Conservation (phyloP, 2,797 vertebrate genomes). For the Allobates femoralis region DNA sequence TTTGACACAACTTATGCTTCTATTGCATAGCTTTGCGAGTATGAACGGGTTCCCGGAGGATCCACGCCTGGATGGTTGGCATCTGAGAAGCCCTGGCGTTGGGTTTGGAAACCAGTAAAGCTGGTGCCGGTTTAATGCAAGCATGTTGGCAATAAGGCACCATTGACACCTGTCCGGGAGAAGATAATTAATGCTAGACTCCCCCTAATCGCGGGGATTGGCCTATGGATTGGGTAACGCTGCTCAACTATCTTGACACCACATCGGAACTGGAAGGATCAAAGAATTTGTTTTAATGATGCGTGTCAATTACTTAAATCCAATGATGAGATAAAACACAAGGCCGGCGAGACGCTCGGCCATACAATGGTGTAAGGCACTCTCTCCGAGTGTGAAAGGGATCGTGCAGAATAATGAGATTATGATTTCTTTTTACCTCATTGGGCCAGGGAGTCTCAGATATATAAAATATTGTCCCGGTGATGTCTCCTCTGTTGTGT, state of each 20-base stretch:
- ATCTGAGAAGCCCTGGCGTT: neutral
- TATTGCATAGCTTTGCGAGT: constrained; percentile 54
- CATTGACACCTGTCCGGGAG: constrained; percentile 16
- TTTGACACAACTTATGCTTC: constrained; percentile 26
- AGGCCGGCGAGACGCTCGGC: constrained; percentile 4
- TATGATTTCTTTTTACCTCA: neutral
- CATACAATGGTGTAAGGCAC: constrained; percentile 47
- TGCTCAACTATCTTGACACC: neutral
- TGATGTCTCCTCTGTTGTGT: constrained; percentile 3
- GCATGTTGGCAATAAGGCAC: constrained; percentile 57
- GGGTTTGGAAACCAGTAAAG: neutral
- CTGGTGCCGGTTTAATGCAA: constrained; percentile 37
- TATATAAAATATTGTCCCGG: neutral
- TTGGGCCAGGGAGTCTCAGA: neutral
- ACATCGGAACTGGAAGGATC: neutral
- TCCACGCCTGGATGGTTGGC: neutral
- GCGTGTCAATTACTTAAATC: neutral
- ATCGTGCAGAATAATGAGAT: neutral
- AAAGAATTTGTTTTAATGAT: neutral
- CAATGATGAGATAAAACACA: neutral
- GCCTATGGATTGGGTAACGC: neutral
- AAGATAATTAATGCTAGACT: neutral
- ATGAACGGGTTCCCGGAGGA: neutral
- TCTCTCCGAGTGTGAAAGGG: constrained; percentile 24
- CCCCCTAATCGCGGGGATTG: neutral